Base-by-base conservation (phyloP, 2,888 invertebrate genomes). In the Drosophila tripunctata region DNA sequence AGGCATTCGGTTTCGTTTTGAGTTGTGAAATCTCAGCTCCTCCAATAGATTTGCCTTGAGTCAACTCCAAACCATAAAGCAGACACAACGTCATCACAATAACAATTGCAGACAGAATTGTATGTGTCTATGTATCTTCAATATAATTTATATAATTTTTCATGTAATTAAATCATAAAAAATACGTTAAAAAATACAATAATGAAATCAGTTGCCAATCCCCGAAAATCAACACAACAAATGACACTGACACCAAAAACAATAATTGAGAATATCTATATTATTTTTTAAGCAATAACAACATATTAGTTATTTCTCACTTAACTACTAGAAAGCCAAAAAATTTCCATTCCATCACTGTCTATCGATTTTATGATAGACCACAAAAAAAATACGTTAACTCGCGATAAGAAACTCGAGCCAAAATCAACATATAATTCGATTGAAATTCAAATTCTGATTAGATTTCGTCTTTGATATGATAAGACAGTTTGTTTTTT, bases 121-220 rank as follows among this genome's bases (percentile, higher is more conserved):
- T n/a, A n/a, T n/a, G n/a, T n/a, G n/a, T n/a, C n/a, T n/a, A 31
- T 17, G 17, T n/a, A 38, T 17, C 15, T 36, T 8, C 21, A 57
- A 52, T 64, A 78, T 69, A 66, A 63, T 71, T n/a, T 64, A 67
- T 74, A 65, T 81, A 44, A 63, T 67, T 67, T 74, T 78, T 66
- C 67, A 70, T 78, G 57, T 68, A 88, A 82, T 87, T 75, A 88
- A 82, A 82, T 88, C 88, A 55, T 82, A 86, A 88, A 87, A 38
- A 43, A 12, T n/a, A n/a, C n/a, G 12, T 31, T 27, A 44, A 22
- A 40, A 36, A 33, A 61, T 66, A 63, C 27, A 63, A 68, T 67
- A 70, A 71, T 72, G 55, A 65, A 81, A 75, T 75, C 77, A 58
- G 36, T 70, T 63, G 82, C 82, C 83, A 69, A 88, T 58, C 83